Percentiles rank a stretch among this genome's conserved stretches.
phyloP scores from a whole-genome alignment of 92 coral and sea anemone genomes.

The Palythoa grandiflora region DNA sequence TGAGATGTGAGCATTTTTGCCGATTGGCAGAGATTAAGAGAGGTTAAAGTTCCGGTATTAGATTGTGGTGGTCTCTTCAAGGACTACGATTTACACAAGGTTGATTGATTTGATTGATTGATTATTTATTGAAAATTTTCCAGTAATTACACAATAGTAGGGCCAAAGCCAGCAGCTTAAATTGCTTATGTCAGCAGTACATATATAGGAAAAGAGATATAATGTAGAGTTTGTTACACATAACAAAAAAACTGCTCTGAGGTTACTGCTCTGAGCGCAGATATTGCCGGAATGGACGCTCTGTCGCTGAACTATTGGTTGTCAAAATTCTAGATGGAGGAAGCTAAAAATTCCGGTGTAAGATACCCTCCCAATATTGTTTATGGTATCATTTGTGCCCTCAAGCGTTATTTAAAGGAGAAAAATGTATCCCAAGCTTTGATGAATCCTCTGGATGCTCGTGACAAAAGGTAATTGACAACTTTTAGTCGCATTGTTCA shows the following conservation, averaged over 20 bases:
- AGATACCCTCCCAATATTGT: constrained; percentile 39
- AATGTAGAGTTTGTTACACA: too few species aligned
- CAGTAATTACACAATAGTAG: too few species aligned
- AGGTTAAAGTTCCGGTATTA: constrained; percentile 29
- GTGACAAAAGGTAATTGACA: constrained; percentile 31
- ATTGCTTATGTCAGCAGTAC: too few species aligned
- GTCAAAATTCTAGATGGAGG: background rate
- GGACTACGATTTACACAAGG: too few species aligned
- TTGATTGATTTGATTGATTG: too few species aligned
- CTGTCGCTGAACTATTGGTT: constrained; percentile 49
- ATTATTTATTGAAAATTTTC: too few species aligned
- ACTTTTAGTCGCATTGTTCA: constrained; percentile 3
- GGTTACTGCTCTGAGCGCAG: too few species aligned
- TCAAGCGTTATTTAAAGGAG: constrained; percentile 46
- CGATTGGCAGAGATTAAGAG: constrained; percentile 28
- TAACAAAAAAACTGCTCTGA: too few species aligned
- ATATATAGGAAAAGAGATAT: too few species aligned
- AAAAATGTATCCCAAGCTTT: background rate
- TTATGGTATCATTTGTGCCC: background rate
- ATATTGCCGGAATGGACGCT: background rate
- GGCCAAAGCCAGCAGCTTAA: too few species aligned
- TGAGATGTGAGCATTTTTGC: constrained; percentile 36
- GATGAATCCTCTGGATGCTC: constrained; percentile 48
- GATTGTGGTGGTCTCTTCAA: too few species aligned
- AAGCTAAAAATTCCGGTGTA: constrained; percentile 15